Evolutionary conservation across 2,797 vertebrate genomes (phyloP).

Genomic region (Malurus leucopterus): DNA sequence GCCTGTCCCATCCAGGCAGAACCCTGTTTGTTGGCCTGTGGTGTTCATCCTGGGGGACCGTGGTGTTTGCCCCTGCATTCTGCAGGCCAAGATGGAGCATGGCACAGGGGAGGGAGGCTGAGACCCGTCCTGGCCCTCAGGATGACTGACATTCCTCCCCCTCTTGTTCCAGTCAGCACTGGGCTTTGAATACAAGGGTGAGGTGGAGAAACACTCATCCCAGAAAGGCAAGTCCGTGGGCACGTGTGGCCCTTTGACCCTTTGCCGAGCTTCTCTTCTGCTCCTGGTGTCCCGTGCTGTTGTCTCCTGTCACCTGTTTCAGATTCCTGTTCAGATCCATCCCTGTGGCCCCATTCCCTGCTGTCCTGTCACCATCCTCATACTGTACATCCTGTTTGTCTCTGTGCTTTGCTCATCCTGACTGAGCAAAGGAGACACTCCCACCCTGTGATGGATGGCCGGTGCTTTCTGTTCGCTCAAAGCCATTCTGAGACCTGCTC

Average conservation of each 20-base stretch:
- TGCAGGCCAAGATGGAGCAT: background rate
- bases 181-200: slow-evolving; percentile 90
- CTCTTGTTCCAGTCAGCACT: slow-evolving; percentile 83
- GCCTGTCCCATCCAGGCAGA: background rate
- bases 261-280: background rate
- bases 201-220: slow-evolving; percentile 87
- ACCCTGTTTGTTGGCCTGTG: background rate
- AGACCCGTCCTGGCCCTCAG: background rate
- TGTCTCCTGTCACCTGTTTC: background rate
- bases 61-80: background rate
- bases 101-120: background rate
- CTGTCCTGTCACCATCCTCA: background rate
- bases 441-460: rapidly evolving
- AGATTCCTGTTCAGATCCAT: background rate
- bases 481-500: background rate
- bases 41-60: background rate
- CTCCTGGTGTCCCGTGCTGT: background rate
- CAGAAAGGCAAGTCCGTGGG: slow-evolving; percentile 79
- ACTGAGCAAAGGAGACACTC: background rate
- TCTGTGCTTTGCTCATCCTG: background rate
- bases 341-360: rapidly evolving
- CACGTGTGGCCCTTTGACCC: background rate
- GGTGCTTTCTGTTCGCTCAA: background rate
- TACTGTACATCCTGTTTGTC: background rate
- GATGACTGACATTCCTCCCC: background rate